phyloP scores from a whole-genome alignment of 2,888 invertebrate species.

The Calameuta pallipes region DNA sequence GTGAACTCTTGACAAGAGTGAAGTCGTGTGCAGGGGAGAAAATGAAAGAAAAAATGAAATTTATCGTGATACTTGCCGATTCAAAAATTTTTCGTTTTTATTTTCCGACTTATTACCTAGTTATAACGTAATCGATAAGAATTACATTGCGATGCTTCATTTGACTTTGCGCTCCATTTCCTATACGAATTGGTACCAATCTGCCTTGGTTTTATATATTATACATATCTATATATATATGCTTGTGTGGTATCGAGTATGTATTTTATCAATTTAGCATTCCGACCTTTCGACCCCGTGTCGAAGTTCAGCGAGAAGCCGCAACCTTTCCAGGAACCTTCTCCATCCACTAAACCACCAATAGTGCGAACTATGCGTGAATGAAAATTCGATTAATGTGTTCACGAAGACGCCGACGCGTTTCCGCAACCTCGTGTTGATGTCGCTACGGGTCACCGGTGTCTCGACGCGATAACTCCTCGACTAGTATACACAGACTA shows the following conservation, averaged over 20 bases:
- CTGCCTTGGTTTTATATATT: neutral
- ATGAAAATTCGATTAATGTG: constrained; percentile 14
- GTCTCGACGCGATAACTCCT: constrained; percentile 36
- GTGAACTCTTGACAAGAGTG: neutral
- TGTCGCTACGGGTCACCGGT: constrained; percentile 38
- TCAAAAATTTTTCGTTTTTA: neutral
- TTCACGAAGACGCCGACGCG: constrained; percentile 22
- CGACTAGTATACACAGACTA: constrained; percentile 6
- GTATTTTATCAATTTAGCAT: neutral
- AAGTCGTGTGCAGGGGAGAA: neutral
- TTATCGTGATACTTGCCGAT: too few species aligned
- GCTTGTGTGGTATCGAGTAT: neutral
- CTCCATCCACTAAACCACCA: neutral
- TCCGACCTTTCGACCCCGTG: neutral
- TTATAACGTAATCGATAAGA: neutral
- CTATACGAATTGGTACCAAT: neutral
- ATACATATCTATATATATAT: too few species aligned
- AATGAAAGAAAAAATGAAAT: neutral
- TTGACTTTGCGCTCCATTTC: neutral
- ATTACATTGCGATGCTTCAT: neutral
- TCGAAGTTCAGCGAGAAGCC: neutral
- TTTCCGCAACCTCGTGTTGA: constrained; percentile 37
- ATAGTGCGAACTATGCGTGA: constrained; percentile 2
- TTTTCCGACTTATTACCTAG: neutral
- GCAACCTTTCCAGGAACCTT: neutral